Evolutionary conservation across 2,113 vertebrate species (phyloP), one percentile per base, ranked within the genome.

Genomic region (Casuarius casuarius): DNA sequence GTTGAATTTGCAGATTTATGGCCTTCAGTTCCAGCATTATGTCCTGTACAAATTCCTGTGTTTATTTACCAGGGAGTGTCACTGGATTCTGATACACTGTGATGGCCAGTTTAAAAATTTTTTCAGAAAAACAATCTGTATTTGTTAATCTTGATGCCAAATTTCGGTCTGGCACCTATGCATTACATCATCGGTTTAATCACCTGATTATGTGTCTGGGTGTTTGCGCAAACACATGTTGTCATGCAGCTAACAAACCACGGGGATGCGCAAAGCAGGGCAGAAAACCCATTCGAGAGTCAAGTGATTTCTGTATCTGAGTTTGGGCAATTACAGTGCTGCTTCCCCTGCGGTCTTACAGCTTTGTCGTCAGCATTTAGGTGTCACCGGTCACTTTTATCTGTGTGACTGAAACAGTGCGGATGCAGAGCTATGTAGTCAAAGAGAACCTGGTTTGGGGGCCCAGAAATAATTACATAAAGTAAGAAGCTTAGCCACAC

Each of bases 401-500:
- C 78, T 5, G 5, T 0, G 1, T 29, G 95, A 63, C 51, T 46
- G 93, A 61, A 94, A 87, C 96, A 96, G 73, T 54, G 6, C 86
- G 94, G 94, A 65, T 14, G n/a, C 81, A 87, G 31, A 81, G 80
- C 71, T 81, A 3, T 84, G 91, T 48, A 89, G 76, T 54, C 29
- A 94, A 93, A 96, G 81, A 93, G 44, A 93, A 63, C 80, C 73
- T 1, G 12, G 44, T 9, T 83, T 76, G 91, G 7, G 35, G 62
- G 95, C 96, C 97, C 97, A 83, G 88, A 87, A 87, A 81, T 63
- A 95, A 97, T 52, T 93, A 95, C 87, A 82, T 75, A 92, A 90
- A 96, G 58, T 44, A 94, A 96, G 82, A 68, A 97, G 97, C 94
- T 95, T 88, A 72, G 93, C 76, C 94, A 94, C 96, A 90, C 94